Evolutionary conservation across 1,140 invertebrate species (phyloP), one percentile per base, ranked within the genome.

Genomic region (Lepidurus packardi): DNA sequence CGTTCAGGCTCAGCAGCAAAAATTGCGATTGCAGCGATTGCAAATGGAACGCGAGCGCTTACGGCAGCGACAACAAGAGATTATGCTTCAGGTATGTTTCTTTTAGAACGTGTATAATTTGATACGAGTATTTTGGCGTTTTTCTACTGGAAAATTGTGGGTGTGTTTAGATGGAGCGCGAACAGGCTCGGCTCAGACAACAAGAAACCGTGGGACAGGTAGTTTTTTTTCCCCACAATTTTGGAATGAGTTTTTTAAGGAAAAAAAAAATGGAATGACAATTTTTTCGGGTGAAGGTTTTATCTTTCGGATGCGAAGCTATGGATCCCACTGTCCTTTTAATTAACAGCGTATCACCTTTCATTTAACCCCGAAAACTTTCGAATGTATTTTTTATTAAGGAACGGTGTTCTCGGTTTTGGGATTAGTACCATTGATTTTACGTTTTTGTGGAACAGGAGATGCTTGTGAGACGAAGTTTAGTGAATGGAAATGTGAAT

Each of bases 21-120:
- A 93, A 83, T 85, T 92, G 47, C 89, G 92, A 77, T 87, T 95
- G 76, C 92, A 94, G 82, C 92, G 92, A 78, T 85, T 97, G 77
- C 92, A 96, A 84, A 88, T 94, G 83, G 94, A 97, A 86, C 88
- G 93, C 76, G 94, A 96, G 84, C 89, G 90, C 80, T 87, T 97
- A 76, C 93, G 94, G 84, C 90, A 93, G 82, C 89, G 94, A 79
- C 93, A 95, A 85, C 92, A 94, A 84, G 94, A 96, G 87, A 94
- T 97, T 82, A 90, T 91, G 83, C 88, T 92, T 83, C 92, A 93
- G 90, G 92, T 94, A 86, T 81, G 81, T 78, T 44, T 80, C 75
- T 77, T 74, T 34, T 34, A 34, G 7, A 73, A 1, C 1, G 13
- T 65, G 21, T 16, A 65, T n/a, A 7, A 65, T 24, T 41, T 47